Base-by-base conservation (phyloP, 2,113 vertebrate species). In the Potamarius usumacintae region DNA sequence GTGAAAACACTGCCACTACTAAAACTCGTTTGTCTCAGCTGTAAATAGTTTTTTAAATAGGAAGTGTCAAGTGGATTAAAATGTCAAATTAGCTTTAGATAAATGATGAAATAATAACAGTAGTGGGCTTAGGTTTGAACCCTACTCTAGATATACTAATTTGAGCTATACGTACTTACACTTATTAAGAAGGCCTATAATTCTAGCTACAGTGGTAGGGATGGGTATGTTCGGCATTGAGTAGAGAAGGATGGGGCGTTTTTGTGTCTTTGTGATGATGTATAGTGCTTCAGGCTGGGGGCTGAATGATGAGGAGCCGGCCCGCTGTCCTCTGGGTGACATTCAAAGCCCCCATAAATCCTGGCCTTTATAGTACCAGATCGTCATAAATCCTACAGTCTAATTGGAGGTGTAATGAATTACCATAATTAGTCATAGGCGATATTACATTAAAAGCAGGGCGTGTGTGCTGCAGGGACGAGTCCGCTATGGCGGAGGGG, bases 371-470 rank as follows among this genome's bases (percentile, higher is more conserved):
- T 96, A 96, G 97, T 96, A 96, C 95, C 95, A 96, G 96, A 96
- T 95, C 94, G 96, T 95, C 94, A 97, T 99, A 98, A 98, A 98
- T 97, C 97, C 96, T 97, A 96, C 96, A 96, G 96, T 95, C 97
- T 98, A 98, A 99, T 99, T 99, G 97, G 96, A 97, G 96, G 97
- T 98, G 97, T 98, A 98, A 98, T 99, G 97, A 98, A 99, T 99
- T 98, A 98, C 97, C 97, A 97, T 99, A 99, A 99, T 99, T 98
- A 98, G 97, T 98, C 97, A 94, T 98, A 97, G 97, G 97, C 97
- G 97, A 97, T 97, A 96, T 97, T 96, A 96, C 96, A 96, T 96
- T 96, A 96, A 96, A 95, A 93, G 96, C 92, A 94, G 94, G 93
- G 96, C 95, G 93, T 95, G 95, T 96, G 93, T 97, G 96, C 97